Percentiles rank a stretch among this genome's conserved stretches.
These are phyloP conservation scores for Acanthaster planci DNA, from an alignment of 35 echinoderm and acorn worm species.

Conservation along the genomic window DNA sequence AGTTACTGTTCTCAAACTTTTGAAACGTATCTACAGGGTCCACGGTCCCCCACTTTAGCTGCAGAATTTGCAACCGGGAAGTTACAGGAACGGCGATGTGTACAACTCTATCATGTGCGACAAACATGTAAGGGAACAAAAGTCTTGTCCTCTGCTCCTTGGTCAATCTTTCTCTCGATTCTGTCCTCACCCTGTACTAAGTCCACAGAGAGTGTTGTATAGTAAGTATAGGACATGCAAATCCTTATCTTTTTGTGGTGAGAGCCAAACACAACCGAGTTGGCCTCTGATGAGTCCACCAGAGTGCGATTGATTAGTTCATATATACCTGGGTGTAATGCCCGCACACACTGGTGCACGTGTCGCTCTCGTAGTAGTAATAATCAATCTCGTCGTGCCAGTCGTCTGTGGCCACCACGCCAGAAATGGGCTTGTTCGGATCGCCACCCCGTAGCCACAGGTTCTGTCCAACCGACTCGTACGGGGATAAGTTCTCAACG, in stretches of 20 bases:
- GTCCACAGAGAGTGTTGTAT: too few species aligned
- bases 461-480: constrained; percentile 52
- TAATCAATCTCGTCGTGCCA: constrained; percentile 47
- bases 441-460: constrained; percentile 29
- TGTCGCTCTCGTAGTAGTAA: constrained; percentile 29
- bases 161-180: too few species aligned
- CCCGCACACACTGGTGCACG: constrained; percentile 41
- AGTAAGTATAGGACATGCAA: too few species aligned
- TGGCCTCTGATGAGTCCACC: neutral
- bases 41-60: too few species aligned
- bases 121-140: too few species aligned
- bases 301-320: neutral
- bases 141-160: too few species aligned
- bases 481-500: constrained; percentile 17
- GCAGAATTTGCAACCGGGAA: too few species aligned
- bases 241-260: too few species aligned
- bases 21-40: neutral
- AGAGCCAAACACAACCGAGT: too few species aligned
- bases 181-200: too few species aligned
- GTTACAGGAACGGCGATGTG: too few species aligned
- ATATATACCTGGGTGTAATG: constrained; percentile 66
- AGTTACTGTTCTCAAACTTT: neutral
- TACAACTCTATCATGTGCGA: too few species aligned
- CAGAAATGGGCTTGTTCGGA: neutral
- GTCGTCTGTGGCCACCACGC: constrained; percentile 23